Base-by-base conservation (phyloP, 2,888 invertebrate genomes). In the Balanococcus diminutus region DNA sequence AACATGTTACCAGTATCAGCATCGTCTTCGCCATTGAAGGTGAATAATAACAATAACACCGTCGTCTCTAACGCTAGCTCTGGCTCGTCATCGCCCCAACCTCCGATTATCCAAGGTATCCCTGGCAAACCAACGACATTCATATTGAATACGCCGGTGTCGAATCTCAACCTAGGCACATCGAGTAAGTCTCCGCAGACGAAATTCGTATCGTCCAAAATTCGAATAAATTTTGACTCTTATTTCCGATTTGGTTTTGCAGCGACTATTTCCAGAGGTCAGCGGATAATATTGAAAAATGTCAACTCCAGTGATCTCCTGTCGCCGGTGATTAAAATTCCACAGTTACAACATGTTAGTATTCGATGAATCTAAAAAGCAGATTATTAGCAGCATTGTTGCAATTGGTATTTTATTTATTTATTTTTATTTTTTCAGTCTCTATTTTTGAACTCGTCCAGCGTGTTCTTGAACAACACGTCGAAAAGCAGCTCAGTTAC, bases 401-500 rank as follows among this genome's bases (percentile, higher is more conserved):
- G n/a, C n/a, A n/a, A n/a, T n/a, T n/a, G n/a, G 25, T 1, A 28
- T 22, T 28, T n/a, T n/a, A n/a, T 25, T 67, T 14, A 11, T 5
- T 25, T 25, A 14, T 22, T 67, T 67, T 22, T 25, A 28, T 14
- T 0, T 25, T 67, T 28, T 3, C 61, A 67, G 61, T 2, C 61
- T 0, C 25, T 14, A 28, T 67, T 19, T 5, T 51, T 19, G 5
- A 51, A 4, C 19, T 22, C 84, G 22, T 84, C 84, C 36, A 84
- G 36, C 22, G 67, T 39, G n/a, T 39, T 72, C 22, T 11, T 84
- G n/a, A 84, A 84, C 36, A 84, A 75, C 72, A 22, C 84, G 9
- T 5, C 31, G 46, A 84, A 84, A 75, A 28, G 19, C n/a, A 46
- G 28, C 28, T 8, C 25, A 46, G 72, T 84, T 8, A 25, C 46